Base-by-base conservation (phyloP, 2,888 invertebrate genomes). In the Brachypalpus laphriformis region DNA sequence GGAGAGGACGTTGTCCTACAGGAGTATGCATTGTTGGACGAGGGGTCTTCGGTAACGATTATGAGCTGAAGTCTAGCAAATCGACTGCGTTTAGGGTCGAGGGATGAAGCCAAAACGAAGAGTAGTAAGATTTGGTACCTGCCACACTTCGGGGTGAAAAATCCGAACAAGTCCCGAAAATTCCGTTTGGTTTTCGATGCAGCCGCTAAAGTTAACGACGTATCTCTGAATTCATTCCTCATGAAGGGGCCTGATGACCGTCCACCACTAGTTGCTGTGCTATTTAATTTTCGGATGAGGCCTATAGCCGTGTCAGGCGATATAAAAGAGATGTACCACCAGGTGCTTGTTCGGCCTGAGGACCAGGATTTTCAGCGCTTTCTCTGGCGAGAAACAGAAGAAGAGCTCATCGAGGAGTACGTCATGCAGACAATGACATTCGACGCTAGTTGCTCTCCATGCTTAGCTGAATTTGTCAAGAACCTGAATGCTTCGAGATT, bases 221-320 rank as follows among this genome's bases (percentile, higher is more conserved):
- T 31, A 4, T 5, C 51, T 5, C 25, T 51, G n/a, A 51, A 51
- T n/a, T 25, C 51, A 3, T n/a, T 51, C n/a, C 25, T 51, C 25
- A 3, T 51, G n/a, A 25, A 25, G 25, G 51, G 51, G 3, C 25
- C 51, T 3, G 51, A 51, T 51, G 25, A 51, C n/a, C 16, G 18
- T 16, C 6, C 14, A 18, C 14, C 20, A 16, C 6, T 20, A 20
- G 8, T 20, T 8, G 90, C 90, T 1, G 89, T 91, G 0, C 70
- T 91, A 54, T 87, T 90, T 76, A 87, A 89, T 0, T 91, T 91
- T 82, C 72, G 91, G n/a, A 88, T 89, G 47, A 25, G 20, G 3
- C 37, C 59, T 7, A 7, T 59, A 22, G 40, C 40, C 1, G 40
- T 59, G 37, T 22, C 40, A 9, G 22, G 40, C 1, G 40, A 59